Percentiles rank a stretch among this genome's conserved stretches.
These are phyloP conservation scores for Epinephelus malabaricus DNA, from an alignment of 2,797 vertebrate species.

Conservation along the genomic window DNA sequence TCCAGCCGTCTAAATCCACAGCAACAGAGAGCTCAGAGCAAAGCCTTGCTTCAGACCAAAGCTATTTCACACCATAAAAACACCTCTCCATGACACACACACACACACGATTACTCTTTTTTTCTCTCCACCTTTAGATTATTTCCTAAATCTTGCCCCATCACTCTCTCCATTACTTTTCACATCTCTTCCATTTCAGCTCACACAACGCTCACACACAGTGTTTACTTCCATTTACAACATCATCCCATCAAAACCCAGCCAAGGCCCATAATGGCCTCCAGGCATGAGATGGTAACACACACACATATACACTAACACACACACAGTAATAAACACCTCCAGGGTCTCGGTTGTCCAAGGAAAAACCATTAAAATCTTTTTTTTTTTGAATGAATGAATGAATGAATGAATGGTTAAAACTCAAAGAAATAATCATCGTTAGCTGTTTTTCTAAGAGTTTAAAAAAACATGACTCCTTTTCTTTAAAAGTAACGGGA, in stretches of 20 bases:
- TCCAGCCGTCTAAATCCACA: slow-evolving; percentile 41
- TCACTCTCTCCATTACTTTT: neutral
- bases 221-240: slow-evolving; percentile 16
- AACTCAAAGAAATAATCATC: too few species aligned
- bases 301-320: neutral
- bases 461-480: too few species aligned
- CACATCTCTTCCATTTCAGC: neutral
- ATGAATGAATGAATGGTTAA: too few species aligned
- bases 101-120: neutral
- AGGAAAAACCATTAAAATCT: slow-evolving; percentile 26
- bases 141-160: neutral
- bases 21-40: slow-evolving; percentile 46
- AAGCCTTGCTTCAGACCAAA: slow-evolving; percentile 45
- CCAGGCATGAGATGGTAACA: neutral
- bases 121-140: neutral
- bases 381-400: too few species aligned
- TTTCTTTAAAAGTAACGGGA: too few species aligned
- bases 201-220: neutral
- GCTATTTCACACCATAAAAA: slow-evolving; percentile 53
- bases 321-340: slow-evolving; percentile 4
- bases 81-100: neutral
- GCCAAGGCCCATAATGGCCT: slow-evolving; percentile 8
- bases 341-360: neutral
- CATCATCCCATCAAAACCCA: slow-evolving; percentile 7
- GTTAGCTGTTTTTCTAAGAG: too few species aligned